Evolutionary conservation across 2,797 vertebrate genomes (phyloP).

Genomic region (Vireo griseus): DNA sequence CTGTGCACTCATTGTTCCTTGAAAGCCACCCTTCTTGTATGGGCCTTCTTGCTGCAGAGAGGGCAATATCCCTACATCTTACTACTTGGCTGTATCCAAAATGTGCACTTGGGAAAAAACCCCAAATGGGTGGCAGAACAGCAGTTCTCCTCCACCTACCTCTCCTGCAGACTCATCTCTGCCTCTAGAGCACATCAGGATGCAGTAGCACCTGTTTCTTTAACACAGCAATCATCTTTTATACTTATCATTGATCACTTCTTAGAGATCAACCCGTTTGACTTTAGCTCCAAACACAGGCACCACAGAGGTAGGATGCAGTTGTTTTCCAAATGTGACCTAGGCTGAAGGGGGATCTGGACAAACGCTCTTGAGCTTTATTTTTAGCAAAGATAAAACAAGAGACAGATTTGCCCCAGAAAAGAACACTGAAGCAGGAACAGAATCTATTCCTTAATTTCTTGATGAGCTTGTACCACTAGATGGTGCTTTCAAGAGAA

Average conservation of each 20-base stretch:
- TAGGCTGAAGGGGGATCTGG: not conserved
- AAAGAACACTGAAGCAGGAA: not conserved
- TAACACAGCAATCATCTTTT: not conserved
- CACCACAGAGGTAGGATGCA: not conserved
- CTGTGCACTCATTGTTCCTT: not conserved
- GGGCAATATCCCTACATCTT: not conserved
- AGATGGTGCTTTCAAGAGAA: not conserved
- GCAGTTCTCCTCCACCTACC: not conserved
- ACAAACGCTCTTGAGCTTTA: not conserved
- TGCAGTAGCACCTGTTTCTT: not conserved
- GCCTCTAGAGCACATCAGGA: not conserved
- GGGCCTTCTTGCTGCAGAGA: not conserved
- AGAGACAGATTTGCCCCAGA: not conserved
- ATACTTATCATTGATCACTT: not conserved
- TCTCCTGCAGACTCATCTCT: not conserved
- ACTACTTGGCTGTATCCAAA: not conserved
- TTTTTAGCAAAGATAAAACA: not conserved
- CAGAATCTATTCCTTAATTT: not conserved
- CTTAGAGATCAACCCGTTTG: not conserved
- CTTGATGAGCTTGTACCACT: not conserved
- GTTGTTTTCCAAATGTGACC: not conserved
- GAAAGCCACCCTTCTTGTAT: not conserved
- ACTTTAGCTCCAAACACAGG: not conserved
- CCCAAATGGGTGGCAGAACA: rapidly evolving
- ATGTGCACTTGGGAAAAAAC: rapidly evolving